Percentiles rank a stretch among this genome's conserved stretches.
Conservation (phyloP, 2,888 invertebrate species). For the Lasioglossum calceatum region DNA sequence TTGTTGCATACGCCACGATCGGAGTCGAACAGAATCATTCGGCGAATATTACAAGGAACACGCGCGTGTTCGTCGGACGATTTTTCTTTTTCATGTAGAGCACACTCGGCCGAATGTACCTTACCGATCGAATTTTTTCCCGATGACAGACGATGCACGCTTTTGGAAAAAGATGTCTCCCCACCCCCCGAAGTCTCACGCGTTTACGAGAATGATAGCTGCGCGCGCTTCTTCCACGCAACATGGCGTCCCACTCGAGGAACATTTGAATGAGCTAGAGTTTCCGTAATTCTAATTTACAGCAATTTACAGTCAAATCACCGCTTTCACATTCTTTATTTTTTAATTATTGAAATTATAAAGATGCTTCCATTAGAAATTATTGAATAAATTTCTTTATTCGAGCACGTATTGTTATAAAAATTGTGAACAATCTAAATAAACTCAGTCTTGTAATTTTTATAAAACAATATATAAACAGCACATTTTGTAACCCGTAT, state of each 20-base stretch:
- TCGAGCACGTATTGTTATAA: no score
- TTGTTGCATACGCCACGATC: constrained; percentile 19
- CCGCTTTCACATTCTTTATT: no score
- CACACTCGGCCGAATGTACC: constrained; percentile 31
- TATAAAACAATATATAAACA: no score
- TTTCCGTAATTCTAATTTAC: no score
- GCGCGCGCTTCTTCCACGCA: constrained; percentile 57
- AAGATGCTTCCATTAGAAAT: no score
- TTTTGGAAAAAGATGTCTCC: constrained; percentile 77
- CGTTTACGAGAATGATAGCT: constrained; percentile 59
- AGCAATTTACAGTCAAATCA: no score
- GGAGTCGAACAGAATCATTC: background rate
- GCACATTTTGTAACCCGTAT: no score
- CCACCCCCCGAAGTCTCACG: constrained; percentile 66
- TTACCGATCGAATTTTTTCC: constrained; percentile 56
- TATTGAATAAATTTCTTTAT: no score
- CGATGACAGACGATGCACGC: constrained; percentile 76
- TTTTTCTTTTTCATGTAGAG: constrained; percentile 20
- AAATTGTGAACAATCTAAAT: no score
- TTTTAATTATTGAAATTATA: no score
- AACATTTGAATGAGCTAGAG: constrained; percentile 7
- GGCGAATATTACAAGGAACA: background rate
- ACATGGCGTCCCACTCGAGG: constrained; percentile 51
- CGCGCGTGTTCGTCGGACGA: constrained; percentile 5
- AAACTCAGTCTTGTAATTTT: no score